Conservation (phyloP, 2,113 vertebrate genomes). For the Brachypodius melanocephalos region DNA sequence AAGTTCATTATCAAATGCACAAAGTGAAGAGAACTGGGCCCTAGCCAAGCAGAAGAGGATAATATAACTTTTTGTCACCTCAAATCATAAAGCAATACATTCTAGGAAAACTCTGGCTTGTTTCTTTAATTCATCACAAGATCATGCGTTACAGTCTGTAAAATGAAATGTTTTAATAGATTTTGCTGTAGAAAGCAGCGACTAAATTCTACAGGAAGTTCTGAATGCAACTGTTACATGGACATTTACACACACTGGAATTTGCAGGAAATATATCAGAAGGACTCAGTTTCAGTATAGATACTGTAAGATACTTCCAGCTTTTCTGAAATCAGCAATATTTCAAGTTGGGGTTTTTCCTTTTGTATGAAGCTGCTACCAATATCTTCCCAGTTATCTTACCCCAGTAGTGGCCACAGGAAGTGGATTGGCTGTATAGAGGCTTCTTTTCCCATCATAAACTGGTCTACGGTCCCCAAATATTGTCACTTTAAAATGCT, state of each 20-base stretch:
- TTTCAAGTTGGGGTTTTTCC: background rate
- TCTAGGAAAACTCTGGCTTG: background rate
- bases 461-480: slow-evolving; percentile 95
- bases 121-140: background rate
- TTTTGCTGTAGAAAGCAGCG: background rate
- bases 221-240: background rate
- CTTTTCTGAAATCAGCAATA: background rate
- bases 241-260: background rate
- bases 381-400: slow-evolving; percentile 45
- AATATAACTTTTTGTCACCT: background rate
- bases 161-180: background rate
- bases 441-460: slow-evolving; percentile 96
- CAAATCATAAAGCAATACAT: background rate
- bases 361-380: background rate
- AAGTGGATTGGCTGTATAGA: slow-evolving; percentile 93
- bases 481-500: slow-evolving; percentile 98
- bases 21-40: background rate
- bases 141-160: background rate
- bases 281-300: background rate
- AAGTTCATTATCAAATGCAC: background rate
- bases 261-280: background rate
- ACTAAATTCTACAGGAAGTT: background rate
- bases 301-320: background rate
- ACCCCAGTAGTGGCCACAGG: slow-evolving; percentile 94
- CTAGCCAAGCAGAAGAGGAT: background rate